These are phyloP conservation scores for Neosilurus mollespiculum DNA, from an alignment of 2,797 vertebrate species.

Conservation along the genomic window DNA sequence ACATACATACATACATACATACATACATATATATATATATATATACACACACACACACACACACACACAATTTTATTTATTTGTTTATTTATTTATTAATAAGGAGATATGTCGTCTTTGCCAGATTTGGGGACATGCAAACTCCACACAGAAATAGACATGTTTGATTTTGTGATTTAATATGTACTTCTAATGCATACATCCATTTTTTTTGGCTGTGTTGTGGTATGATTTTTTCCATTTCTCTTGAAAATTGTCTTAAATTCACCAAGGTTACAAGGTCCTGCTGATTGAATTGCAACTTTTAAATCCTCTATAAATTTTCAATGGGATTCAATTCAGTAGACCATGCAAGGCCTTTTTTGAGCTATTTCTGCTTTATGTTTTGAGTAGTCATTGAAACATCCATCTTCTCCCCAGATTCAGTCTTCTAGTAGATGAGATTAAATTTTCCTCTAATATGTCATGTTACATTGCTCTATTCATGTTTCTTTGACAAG, in stretches of 20 bases:
- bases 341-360: neutral
- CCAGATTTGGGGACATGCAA: no score
- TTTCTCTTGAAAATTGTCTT: neutral
- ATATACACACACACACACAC: no score
- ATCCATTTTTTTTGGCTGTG: neutral
- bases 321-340: neutral
- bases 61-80: no score
- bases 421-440: neutral
- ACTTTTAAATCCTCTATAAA: neutral
- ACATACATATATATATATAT: no score
- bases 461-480: neutral
- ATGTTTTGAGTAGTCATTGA: neutral
- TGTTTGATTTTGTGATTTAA: neutral
- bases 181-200: neutral
- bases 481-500: no score
- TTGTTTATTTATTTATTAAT: no score
- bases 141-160: no score
- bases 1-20: no score
- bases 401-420: neutral
- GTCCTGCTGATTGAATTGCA: neutral
- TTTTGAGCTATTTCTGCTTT: neutral
- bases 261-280: neutral
- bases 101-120: no score
- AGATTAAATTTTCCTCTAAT: neutral
- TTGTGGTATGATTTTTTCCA: neutral